Conservation (phyloP, 2,113 vertebrate species). For the Rostratula benghalensis region DNA sequence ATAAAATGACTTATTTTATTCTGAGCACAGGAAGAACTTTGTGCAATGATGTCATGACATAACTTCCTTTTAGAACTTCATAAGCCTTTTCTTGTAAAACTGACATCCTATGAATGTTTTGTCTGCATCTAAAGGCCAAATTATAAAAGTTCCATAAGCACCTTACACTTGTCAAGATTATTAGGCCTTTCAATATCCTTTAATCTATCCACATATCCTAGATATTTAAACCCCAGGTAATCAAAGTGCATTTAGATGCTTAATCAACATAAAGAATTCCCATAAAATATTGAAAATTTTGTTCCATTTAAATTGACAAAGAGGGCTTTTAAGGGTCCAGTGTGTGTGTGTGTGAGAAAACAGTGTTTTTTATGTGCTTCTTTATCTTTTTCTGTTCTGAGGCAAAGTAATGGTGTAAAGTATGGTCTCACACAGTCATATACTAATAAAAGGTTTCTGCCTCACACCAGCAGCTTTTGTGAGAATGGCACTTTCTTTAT, state of each 20-base stretch:
- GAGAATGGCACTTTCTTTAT: conserved; percentile 15
- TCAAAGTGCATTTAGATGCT: background rate
- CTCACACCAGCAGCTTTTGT: background rate
- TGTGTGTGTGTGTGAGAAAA: conserved; percentile 10
- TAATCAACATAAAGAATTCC: background rate
- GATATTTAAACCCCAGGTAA: background rate
- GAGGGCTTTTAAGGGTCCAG: background rate
- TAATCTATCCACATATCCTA: background rate
- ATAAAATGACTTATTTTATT: background rate
- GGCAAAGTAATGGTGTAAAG: background rate
- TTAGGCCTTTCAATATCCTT: background rate
- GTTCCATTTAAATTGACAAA: background rate
- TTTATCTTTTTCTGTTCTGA: conserved; percentile 2
- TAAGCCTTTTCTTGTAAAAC: background rate
- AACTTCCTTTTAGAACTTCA: background rate
- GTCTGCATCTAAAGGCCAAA: background rate
- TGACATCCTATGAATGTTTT: accelerated
- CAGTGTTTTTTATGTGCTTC: background rate
- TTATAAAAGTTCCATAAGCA: background rate
- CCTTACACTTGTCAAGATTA: background rate
- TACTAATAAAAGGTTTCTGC: conserved; percentile 7
- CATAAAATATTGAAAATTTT: background rate
- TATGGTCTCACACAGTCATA: background rate
- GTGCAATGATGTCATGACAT: background rate
- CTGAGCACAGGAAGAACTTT: background rate